Base-by-base conservation (phyloP, 2,888 invertebrate genomes). In the Laspeyria flexula region DNA sequence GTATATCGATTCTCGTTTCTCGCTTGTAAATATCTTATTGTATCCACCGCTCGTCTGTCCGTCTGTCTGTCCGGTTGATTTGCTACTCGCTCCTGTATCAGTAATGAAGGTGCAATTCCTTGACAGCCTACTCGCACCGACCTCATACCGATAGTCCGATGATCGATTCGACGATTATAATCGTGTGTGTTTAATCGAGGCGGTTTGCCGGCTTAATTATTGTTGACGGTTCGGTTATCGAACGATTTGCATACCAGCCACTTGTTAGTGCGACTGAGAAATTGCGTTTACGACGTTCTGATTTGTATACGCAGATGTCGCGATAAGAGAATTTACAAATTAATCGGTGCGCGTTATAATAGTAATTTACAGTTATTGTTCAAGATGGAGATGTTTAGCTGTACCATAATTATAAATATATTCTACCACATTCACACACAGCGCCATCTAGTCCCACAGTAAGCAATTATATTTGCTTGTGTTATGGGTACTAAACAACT, bases 11-110 rank as follows among this genome's bases (percentile, higher is more conserved):
- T 43, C 53, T 64, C 65, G 75, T 65, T 72, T 73, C 68, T 65
- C 49, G 66, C 70, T 87, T 87, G 86, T 87, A 85, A 87, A 86
- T 87, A 86, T 82, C 74, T 83, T 82, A 86, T 86, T 86, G 85
- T 85, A 79, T 75, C 79, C 75, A 66, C 62, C 48, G 73, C 71
- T 81, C 81, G 85, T 83, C 83, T 78, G 85, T 86, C 85, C 73
- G 83, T 81, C 79, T 74, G 85, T 82, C 86, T 74, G 79, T 73
- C 74, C 60, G 60, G 68, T 77, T 87, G 86, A 86, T 88, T 86
- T 86, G 88, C 84, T 73, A 73, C 73, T 72, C 69, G 85, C 86
- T 85, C 75, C 86, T 73, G 88, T 85, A 86, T 88, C 34, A 81
- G 73, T 83, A 87, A 87, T 88, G 86, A 85, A 84, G 82, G 85